Evolutionary conservation across 2,113 vertebrate genomes (phyloP).

Genomic region (Ameiurus melas): DNA sequence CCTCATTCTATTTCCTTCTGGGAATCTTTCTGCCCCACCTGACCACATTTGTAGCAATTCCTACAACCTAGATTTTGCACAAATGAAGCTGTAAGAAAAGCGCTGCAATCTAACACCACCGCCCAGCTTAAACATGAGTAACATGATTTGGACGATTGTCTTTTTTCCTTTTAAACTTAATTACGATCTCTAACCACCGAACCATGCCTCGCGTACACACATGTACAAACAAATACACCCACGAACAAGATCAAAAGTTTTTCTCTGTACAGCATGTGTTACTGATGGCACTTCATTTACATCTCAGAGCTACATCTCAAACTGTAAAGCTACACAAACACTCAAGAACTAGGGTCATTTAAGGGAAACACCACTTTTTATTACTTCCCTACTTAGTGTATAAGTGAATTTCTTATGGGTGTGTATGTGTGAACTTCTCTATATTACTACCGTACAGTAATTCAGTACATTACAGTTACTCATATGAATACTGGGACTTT

Average conservation of each 20-base stretch:
- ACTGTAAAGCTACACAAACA: neutral
- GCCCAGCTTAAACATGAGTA: neutral
- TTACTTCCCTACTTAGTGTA: neutral
- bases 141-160: neutral
- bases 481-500: conserved; percentile 25
- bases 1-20: neutral
- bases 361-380: conserved; percentile 1
- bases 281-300: neutral
- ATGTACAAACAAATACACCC: neutral
- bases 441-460: conserved; percentile 16
- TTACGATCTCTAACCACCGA: neutral
- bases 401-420: neutral
- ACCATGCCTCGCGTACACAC: neutral
- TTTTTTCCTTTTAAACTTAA: neutral
- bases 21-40: neutral
- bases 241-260: neutral
- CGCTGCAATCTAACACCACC: neutral
- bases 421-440: conserved; percentile 21
- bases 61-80: neutral
- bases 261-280: neutral
- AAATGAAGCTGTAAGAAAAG: neutral
- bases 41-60: neutral
- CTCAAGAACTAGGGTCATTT: neutral
- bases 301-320: neutral
- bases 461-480: neutral